Percentiles rank a stretch among this genome's conserved stretches.
These are phyloP conservation scores for Globodera ellingtonae DNA, from an alignment of 1,140 invertebrate genomes.

Conservation along the genomic window DNA sequence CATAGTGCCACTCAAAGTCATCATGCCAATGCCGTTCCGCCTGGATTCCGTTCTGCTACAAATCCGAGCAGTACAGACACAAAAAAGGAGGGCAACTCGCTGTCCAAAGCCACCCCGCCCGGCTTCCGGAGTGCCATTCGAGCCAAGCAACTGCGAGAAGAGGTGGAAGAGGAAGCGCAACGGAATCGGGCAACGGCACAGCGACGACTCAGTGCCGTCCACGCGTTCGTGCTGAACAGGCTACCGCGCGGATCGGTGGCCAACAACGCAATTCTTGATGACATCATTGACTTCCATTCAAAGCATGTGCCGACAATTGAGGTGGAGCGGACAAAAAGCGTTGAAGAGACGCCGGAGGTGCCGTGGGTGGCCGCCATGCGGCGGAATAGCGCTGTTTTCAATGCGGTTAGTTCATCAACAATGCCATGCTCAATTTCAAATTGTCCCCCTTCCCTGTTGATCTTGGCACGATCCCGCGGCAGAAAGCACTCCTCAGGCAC, in stretches of 20 bases:
- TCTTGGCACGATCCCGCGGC: neutral
- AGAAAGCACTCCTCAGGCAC: too few relatives aligned
- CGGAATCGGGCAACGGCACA: neutral
- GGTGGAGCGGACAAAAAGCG: neutral
- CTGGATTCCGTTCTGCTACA: neutral
- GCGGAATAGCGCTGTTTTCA: neutral
- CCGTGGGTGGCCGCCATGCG: neutral
- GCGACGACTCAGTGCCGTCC: neutral
- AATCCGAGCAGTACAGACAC: neutral
- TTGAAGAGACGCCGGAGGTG: neutral
- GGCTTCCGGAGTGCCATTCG: neutral
- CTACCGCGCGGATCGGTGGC: conserved; percentile 48
- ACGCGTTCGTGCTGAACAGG: conserved; percentile 51
- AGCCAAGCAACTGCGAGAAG: neutral
- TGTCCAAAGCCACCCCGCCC: neutral
- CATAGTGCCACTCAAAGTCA: neutral
- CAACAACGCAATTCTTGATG: conserved; percentile 52
- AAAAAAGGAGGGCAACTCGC: neutral
- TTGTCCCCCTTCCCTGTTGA: neutral
- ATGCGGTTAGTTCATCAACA: neutral
- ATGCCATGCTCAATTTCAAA: too few relatives aligned
- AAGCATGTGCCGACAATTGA: conserved; percentile 6
- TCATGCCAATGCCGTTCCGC: too few relatives aligned
- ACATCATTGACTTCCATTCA: conserved; percentile 55
- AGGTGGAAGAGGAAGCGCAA: neutral